A percentile compares a stretch with the other conserved stretches of the same genome.
Conservation (phyloP, 2,797 vertebrate species). For the Aselliscus stoliczkanus region DNA sequence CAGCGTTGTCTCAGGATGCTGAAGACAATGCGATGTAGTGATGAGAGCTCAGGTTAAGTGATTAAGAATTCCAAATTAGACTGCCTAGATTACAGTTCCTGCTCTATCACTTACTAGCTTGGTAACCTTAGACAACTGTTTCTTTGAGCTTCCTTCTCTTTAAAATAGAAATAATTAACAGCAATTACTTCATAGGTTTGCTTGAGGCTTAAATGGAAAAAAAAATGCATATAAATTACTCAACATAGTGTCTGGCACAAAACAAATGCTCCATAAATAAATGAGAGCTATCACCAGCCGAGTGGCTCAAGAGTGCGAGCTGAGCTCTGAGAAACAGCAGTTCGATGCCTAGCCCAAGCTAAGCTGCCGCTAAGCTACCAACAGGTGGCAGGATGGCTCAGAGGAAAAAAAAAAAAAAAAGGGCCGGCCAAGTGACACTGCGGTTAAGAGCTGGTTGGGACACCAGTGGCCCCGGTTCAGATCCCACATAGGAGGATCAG, state of each 20-base stretch:
- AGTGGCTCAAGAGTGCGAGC: no score
- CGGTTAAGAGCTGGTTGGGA: no score
- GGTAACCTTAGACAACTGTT: background rate
- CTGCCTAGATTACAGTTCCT: background rate
- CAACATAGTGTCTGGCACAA: background rate
- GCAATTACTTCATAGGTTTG: background rate
- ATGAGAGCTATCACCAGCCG: background rate
- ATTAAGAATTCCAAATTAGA: background rate
- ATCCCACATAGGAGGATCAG: no score
- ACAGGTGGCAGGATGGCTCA: no score
- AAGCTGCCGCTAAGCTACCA: no score
- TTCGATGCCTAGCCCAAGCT: no score
- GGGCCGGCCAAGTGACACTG: no score
- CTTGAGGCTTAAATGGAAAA: slow-evolving; percentile 12
- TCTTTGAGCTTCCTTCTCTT: slow-evolving; percentile 30
- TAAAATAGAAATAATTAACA: slow-evolving; percentile 2
- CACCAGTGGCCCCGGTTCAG: no score
- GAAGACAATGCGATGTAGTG: background rate
- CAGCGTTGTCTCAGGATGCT: background rate
- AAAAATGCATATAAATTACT: background rate
- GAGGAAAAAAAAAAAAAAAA: no score
- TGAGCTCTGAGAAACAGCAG: no score
- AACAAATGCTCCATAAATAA: background rate
- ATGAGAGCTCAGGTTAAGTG: background rate
- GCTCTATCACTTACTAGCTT: background rate